These are phyloP conservation scores for Todus mexicanus DNA, from an alignment of 2,797 vertebrate genomes.

Conservation along the genomic window DNA sequence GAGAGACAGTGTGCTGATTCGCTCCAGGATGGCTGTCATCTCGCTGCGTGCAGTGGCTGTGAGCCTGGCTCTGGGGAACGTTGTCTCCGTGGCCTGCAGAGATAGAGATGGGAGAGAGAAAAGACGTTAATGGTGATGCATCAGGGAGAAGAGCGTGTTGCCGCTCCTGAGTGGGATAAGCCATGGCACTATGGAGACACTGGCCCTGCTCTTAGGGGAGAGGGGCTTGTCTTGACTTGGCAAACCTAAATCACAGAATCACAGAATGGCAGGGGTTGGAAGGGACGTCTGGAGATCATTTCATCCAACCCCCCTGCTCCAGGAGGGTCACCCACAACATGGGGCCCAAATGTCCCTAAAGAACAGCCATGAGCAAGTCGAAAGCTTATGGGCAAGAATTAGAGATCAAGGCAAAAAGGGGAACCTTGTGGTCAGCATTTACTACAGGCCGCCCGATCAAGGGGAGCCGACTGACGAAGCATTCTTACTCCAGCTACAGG, in stretches of 20 bases:
- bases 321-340: neutral
- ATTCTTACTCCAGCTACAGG: too few relatives aligned
- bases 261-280: neutral
- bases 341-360: neutral
- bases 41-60: neutral
- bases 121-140: neutral
- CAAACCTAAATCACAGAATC: neutral
- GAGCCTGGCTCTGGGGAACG: rapidly evolving
- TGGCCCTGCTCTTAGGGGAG: neutral
- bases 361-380: too few relatives aligned
- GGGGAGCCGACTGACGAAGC: too few relatives aligned
- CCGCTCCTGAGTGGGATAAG: neutral
- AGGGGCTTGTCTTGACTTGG: neutral
- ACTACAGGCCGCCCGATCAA: too few relatives aligned
- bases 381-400: too few relatives aligned
- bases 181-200: rapidly evolving
- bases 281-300: neutral
- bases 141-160: rapidly evolving
- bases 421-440: too few relatives aligned
- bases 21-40: slow-evolving; percentile 79
- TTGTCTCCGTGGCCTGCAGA: neutral
- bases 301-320: neutral
- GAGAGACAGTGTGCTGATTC: slow-evolving; percentile 80
- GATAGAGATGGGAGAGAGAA: neutral
- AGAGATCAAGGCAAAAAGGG: too few relatives aligned